A percentile compares a stretch with the other conserved stretches of the same genome.
phyloP scores from a whole-genome alignment of 2,113 vertebrate species.

The Hippolais icterina region DNA sequence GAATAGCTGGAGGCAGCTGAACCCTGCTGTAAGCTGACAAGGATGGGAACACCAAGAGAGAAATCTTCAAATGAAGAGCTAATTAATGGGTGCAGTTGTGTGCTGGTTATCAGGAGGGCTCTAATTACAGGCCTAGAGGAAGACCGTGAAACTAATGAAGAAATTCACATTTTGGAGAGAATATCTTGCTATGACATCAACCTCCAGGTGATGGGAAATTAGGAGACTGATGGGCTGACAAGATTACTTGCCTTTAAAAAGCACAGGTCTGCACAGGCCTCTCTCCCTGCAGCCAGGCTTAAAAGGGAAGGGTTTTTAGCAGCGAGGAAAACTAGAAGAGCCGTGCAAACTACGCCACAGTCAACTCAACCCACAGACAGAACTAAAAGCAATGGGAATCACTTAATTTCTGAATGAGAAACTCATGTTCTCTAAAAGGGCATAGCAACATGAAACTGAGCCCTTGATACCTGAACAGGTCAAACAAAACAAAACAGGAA shows the following conservation, averaged over 20 bases:
- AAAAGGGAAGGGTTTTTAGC: neutral
- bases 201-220: neutral
- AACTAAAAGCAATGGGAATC: neutral
- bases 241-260: neutral
- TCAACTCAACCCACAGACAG: neutral
- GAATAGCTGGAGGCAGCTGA: neutral
- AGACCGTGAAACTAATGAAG: neutral
- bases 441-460: neutral
- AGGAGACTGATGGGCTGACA: neutral
- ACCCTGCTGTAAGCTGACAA: neutral
- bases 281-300: neutral
- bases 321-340: neutral
- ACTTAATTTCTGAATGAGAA: neutral
- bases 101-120: neutral
- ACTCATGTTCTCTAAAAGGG: neutral
- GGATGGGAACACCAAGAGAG: neutral
- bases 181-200: neutral
- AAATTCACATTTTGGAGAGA: neutral
- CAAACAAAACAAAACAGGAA: neutral
- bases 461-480: neutral
- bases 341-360: neutral
- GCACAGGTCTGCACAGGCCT: neutral
- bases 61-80: neutral
- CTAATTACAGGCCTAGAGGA: constrained; percentile 15
- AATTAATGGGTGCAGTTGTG: constrained; percentile 8